Evolutionary conservation across 2,113 vertebrate species (phyloP), one percentile per base, ranked within the genome.

Genomic region (Pagrus major): DNA sequence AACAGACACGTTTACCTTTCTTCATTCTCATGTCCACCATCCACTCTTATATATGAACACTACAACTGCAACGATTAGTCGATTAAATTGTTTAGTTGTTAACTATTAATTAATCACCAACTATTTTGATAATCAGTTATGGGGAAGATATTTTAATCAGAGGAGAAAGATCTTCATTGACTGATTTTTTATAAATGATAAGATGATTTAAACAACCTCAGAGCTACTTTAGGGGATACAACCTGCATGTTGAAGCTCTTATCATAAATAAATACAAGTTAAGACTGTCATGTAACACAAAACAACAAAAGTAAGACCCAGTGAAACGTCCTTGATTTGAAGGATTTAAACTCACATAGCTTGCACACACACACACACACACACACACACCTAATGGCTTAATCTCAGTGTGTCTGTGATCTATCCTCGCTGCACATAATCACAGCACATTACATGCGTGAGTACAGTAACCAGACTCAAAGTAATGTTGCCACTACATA

Each of bases 401-500:
- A 25, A 31, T 75, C 31, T 46, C 64, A 25, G n/a, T 10, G 9
- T 46, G 47, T 81, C 54, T 74, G 64, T 51, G 29, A 51, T 41
- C n/a, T 60, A 29, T 52, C 47, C 29, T 69, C 54, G 37, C 1
- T 75, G 41, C 42, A 10, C 46, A 12, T 33, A 47, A 37, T 61
- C 70, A 60, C 12, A 67, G 68, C 55, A 56, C 77, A 82, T 74
- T 78, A 81, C 6, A 71, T 58, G n/a, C n/a, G n/a, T n/a, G n/a
- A n/a, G n/a, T n/a, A n/a, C n/a, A 68, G 64, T 35, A 81, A 41
- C 69, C 60, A 69, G 64, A 78, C 33, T 72, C 37, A 54, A 47
- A 70, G 49, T n/a, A 44, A 54, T 37, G 59, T 54, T 39, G 46
- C 55, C 61, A 31, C 59, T 64, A 58, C 67, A 56, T 21, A 6